Percentiles rank a stretch among this genome's conserved stretches.
phyloP scores from a whole-genome alignment of 2,888 invertebrate species.

The Crioceris asparagi region DNA sequence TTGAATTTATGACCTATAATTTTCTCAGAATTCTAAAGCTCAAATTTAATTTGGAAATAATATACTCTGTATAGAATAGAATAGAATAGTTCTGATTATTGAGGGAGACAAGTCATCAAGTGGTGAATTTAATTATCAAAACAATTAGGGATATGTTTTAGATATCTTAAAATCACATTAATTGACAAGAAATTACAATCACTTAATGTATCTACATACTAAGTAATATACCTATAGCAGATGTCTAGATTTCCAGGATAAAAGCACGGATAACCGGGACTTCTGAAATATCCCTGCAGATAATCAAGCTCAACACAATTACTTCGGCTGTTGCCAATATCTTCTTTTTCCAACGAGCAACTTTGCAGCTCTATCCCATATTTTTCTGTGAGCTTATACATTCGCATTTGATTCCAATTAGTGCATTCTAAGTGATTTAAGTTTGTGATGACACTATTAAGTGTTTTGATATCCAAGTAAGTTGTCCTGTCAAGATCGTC shows the following conservation, averaged over 20 bases:
- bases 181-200: too few relatives aligned
- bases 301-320: conserved; percentile 31
- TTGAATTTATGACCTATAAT: too few relatives aligned
- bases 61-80: too few relatives aligned
- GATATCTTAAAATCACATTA: too few relatives aligned
- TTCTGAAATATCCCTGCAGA: conserved; percentile 35
- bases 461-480: conserved; percentile 27
- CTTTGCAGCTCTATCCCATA: not conserved
- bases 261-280: conserved; percentile 38
- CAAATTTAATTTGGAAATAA: too few relatives aligned
- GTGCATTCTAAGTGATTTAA: conserved; percentile 20
- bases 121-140: too few relatives aligned
- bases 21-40: too few relatives aligned
- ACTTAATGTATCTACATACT: too few relatives aligned
- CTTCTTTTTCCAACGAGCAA: not conserved
- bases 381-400: too few relatives aligned
- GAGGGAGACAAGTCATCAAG: too few relatives aligned
- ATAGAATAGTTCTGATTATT: too few relatives aligned
- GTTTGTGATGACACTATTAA: conserved; percentile 19
- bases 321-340: not conserved
- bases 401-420: conserved; percentile 5
- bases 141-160: too few relatives aligned
- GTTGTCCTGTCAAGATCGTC: conserved; percentile 28
- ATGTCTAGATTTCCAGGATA: conserved; percentile 37
- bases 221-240: conserved; percentile 44